phyloP scores from a whole-genome alignment of 2,113 vertebrate genomes.

The Hemibagrus wyckioides region DNA sequence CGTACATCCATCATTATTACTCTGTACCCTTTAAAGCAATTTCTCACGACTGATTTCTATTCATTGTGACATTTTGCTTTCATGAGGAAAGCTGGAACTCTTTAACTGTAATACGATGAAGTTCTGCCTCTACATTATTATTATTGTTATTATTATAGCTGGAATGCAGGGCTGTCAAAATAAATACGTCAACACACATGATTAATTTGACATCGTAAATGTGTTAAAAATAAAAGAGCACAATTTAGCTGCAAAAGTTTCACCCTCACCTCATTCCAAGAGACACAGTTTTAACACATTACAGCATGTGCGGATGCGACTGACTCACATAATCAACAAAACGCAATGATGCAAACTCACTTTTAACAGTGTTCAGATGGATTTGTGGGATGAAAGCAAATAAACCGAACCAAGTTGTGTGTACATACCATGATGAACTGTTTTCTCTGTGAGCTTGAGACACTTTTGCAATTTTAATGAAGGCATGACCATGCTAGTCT shows the following conservation, averaged over 20 bases:
- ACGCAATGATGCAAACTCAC: background rate
- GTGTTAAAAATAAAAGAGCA: background rate
- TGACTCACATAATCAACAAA: background rate
- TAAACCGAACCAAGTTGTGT: background rate
- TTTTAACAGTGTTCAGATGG: conserved; percentile 5
- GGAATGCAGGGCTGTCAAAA: conserved; percentile 20
- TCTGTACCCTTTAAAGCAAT: background rate
- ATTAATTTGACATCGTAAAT: background rate
- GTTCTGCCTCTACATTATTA: background rate
- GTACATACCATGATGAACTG: background rate
- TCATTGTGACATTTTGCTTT: background rate
- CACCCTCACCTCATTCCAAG: background rate
- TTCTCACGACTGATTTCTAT: background rate
- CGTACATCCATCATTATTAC: background rate
- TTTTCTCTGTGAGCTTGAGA: background rate
- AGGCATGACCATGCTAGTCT: background rate
- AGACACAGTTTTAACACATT: background rate
- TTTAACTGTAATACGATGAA: conserved; percentile 14
- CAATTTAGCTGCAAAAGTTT: background rate
- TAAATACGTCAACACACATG: background rate
- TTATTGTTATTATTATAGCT: background rate
- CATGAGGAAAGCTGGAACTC: conserved; percentile 7
- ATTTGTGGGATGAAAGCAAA: background rate
- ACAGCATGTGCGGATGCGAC: background rate
- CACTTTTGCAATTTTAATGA: background rate